Evolutionary conservation across 1,140 invertebrate genomes (phyloP).

Genomic region (Batillaria attramentaria): DNA sequence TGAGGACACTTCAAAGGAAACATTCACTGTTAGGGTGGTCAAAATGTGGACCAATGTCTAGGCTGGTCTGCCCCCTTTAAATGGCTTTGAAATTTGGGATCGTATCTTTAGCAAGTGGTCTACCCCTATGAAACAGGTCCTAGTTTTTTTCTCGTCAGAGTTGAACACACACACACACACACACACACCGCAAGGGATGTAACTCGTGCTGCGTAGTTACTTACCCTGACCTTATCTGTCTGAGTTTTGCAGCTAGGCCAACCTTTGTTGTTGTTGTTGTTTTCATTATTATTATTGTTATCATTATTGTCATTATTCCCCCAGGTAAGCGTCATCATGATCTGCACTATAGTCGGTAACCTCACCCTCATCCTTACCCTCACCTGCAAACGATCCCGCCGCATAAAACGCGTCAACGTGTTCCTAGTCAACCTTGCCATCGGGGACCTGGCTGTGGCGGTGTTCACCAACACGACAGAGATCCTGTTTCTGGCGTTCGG

Average conservation of each 20-base stretch:
- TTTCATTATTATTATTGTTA: neutral
- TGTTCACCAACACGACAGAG: conserved; percentile 73
- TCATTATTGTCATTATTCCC: conserved; percentile 37
- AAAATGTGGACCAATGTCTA: no score
- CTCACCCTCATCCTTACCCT: conserved; percentile 58
- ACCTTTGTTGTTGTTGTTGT: neutral
- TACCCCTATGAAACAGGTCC: neutral
- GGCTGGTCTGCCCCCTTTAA: no score
- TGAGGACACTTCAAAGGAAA: no score
- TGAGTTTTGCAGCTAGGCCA: no score
- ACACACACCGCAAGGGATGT: no score
- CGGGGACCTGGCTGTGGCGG: conserved; percentile 72
- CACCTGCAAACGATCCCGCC: conserved; percentile 56
- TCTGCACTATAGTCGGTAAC: conserved; percentile 64
- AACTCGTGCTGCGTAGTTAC: no score
- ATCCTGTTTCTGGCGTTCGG: conserved; percentile 72
- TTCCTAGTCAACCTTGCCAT: conserved; percentile 72
- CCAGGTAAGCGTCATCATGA: conserved; percentile 69
- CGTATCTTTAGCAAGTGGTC: neutral
- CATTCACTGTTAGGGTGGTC: no score
- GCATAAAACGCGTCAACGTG: conserved; percentile 65
- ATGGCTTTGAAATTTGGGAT: no score
- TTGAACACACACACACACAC: no score
- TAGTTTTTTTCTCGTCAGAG: neutral
- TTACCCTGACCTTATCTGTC: neutral